Evolutionary conservation across 2,113 vertebrate species (phyloP), one percentile per base, ranked within the genome.

Genomic region (Himantopus leucocephalus): DNA sequence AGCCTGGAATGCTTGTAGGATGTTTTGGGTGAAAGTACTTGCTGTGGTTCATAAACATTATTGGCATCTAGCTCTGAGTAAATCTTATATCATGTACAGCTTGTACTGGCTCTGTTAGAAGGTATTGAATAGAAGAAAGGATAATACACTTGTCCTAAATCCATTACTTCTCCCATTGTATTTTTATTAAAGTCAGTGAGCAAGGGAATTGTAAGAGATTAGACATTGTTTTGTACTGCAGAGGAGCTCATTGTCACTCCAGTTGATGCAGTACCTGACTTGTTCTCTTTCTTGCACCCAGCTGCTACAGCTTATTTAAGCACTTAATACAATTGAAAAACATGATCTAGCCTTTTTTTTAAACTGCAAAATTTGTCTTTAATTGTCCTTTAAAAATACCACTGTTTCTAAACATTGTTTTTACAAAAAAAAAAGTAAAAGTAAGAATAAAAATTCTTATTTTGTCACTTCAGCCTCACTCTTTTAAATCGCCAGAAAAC

Each of bases 131-230:
- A 88, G 78, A 45, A 84, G 58, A 90, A 94, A 53, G 68, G 26
- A 63, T 90, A 92, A 88, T 83, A 62, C n/a, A 75, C 88, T 66
- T 88, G 90, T 96, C 90, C 88, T 93, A 88, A 90, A 94, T 93
- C 88, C 75, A 63, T 95, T 96, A 92, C 68, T 84, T 83, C 52
- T 90, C 30, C 59, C 55, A 55, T 95, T 96, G 90, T 96, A 74
- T 88, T 94, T 95, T 96, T 86, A 94, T 96, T 96, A 74, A 95
- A 91, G 93, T 96, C 91, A 55, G 41, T 39, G 76, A 91, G 72
- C 76, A 91, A 86, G 91, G 76, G 86, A 96, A 91, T 77, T 95
- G 55, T 94, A 78, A 59, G 94, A 97, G 94, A 96, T 95, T 92
- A 97, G 83, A 78, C 83, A 71, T 86, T 94, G 92, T 96, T 91